A percentile compares a stretch with the other conserved stretches of the same genome.
Evolutionary conservation across 35 echinoderm and acorn worm genomes (phyloP).

Genomic region (Hemicentrotus pulcherrimus): DNA sequence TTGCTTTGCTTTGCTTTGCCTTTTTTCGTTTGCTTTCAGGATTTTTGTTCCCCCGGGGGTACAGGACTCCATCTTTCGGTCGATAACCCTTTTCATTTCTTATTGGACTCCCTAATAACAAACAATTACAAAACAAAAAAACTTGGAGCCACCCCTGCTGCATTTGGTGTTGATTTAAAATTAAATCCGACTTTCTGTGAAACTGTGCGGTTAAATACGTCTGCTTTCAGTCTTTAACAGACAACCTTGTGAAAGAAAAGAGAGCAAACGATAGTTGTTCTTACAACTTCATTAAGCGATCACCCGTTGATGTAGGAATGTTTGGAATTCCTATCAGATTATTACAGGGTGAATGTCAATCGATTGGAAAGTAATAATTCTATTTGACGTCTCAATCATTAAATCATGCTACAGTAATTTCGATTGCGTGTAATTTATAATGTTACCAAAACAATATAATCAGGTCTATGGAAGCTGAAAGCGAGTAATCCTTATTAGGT

Average conservation of each 20-base stretch:
- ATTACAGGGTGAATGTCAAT: neutral
- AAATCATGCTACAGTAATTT: neutral
- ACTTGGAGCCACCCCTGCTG: too few species aligned
- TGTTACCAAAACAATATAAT: neutral
- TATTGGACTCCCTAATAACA: too few species aligned
- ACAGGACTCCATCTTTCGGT: too few species aligned
- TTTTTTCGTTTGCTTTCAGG: too few species aligned
- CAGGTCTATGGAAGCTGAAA: too few species aligned
- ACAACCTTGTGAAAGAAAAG: neutral
- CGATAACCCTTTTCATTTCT: too few species aligned
- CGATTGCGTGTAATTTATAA: neutral
- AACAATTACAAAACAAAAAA: too few species aligned
- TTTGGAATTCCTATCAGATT: neutral
- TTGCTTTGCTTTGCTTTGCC: too few species aligned
- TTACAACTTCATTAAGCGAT: neutral
- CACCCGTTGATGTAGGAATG: neutral
- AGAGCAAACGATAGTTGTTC: neutral
- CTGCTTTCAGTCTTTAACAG: neutral
- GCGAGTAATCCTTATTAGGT: too few species aligned
- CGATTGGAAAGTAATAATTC: neutral
- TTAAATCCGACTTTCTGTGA: neutral
- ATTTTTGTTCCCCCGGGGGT: too few species aligned
- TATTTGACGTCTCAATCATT: conserved; percentile 1
- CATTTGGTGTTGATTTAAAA: neutral
- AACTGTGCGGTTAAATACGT: neutral